phyloP scores from a whole-genome alignment of 2,888 invertebrate species.

The Neocrepidodera transversa region DNA sequence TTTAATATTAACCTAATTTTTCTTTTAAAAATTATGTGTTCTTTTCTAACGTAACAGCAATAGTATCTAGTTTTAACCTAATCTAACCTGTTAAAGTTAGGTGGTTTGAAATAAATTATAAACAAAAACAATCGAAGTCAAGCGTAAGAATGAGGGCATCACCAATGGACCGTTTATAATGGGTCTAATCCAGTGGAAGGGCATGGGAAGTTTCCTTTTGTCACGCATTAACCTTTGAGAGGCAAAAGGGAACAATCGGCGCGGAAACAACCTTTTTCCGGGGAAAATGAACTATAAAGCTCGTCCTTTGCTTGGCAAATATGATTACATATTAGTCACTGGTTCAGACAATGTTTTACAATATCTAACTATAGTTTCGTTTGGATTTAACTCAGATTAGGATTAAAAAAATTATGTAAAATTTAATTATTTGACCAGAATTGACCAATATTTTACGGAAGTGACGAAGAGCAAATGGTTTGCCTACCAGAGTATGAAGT shows the following conservation, averaged over 20 bases:
- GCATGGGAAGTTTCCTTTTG: constrained; percentile 59
- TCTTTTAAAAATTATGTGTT: too few species aligned
- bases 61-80: too few species aligned
- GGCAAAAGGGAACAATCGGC: constrained; percentile 56
- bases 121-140: background rate
- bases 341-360: constrained; percentile 55
- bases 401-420: too few species aligned
- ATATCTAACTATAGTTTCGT: too few species aligned
- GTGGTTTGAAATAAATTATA: background rate
- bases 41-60: too few species aligned
- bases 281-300: constrained; percentile 58
- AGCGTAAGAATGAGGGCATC: constrained; percentile 41
- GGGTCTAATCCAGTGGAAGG: constrained; percentile 55
- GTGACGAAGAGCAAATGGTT: too few species aligned
- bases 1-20: too few species aligned
- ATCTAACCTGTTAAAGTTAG: too few species aligned
- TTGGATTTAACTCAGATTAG: too few species aligned
- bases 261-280: constrained; percentile 51
- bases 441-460: too few species aligned
- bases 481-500: too few species aligned
- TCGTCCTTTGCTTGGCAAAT: constrained; percentile 56
- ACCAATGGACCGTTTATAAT: constrained; percentile 56
- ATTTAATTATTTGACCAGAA: too few species aligned
- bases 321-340: constrained; percentile 57
- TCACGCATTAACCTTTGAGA: constrained; percentile 59